phyloP scores from a whole-genome alignment of 1,140 invertebrate species.

The Procambarus virginalis region DNA sequence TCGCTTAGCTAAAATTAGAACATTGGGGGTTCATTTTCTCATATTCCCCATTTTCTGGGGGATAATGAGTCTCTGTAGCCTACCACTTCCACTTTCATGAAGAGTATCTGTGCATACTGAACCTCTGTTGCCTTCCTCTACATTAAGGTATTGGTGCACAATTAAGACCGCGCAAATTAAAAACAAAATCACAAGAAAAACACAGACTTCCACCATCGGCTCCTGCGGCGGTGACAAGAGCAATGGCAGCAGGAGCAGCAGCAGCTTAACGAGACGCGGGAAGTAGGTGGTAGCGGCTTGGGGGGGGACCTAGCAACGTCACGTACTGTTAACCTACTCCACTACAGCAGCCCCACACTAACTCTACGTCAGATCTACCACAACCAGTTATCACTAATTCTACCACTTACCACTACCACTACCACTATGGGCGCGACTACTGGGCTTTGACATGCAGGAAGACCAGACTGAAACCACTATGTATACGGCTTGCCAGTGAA shows the following conservation, averaged over 20 bases:
- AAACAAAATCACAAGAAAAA: too few relatives aligned
- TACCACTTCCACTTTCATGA: too few relatives aligned
- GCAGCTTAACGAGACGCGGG: background rate
- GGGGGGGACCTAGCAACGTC: constrained; percentile 12
- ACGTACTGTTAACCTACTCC: constrained; percentile 9
- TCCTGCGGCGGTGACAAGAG: background rate
- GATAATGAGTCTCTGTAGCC: too few relatives aligned
- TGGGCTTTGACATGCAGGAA: background rate
- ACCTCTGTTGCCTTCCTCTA: too few relatives aligned
- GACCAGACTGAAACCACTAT: background rate
- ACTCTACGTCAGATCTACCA: constrained; percentile 5
- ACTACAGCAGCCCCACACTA: constrained; percentile 24
- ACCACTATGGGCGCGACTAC: background rate
- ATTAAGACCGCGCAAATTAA: too few relatives aligned
- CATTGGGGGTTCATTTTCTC: too few relatives aligned
- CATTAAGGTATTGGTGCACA: too few relatives aligned
- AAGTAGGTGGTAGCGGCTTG: constrained; percentile 12
- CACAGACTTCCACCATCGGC: background rate
- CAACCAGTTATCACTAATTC: constrained; percentile 35
- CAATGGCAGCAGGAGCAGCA: background rate
- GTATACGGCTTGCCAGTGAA: background rate
- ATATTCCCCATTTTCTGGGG: too few relatives aligned
- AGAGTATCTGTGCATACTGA: too few relatives aligned
- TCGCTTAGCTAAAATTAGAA: too few relatives aligned
- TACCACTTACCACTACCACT: constrained; percentile 42